A percentile compares a stretch with the other conserved stretches of the same genome.
phyloP scores from a whole-genome alignment of 2,888 invertebrate genomes.

The Hirtodrosophila duncani region DNA sequence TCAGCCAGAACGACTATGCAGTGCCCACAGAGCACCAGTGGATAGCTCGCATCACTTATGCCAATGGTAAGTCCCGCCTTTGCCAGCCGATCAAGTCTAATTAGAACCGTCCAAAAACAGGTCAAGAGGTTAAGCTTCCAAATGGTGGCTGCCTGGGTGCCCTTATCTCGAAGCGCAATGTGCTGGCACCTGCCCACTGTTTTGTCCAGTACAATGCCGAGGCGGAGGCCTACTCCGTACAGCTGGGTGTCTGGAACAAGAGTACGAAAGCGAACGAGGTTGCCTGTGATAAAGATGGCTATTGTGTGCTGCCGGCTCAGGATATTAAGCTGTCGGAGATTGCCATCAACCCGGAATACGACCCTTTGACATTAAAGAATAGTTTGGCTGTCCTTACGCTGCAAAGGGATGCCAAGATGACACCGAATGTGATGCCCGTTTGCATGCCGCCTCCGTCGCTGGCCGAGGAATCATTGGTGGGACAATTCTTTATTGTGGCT shows the following conservation, averaged over 20 bases:
- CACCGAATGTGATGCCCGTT: slow-evolving; percentile 47
- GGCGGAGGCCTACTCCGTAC: slow-evolving; percentile 47
- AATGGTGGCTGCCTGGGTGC: slow-evolving; percentile 41
- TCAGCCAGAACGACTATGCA: slow-evolving; percentile 21
- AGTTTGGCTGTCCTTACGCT: slow-evolving; percentile 45
- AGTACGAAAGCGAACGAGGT: slow-evolving; percentile 19
- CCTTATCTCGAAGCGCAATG: slow-evolving; percentile 46
- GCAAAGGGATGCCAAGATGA: slow-evolving; percentile 30
- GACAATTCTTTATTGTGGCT: slow-evolving; percentile 29
- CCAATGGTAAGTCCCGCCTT: slow-evolving; percentile 28
- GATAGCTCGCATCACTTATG: slow-evolving; percentile 44
- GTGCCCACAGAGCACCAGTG: slow-evolving; percentile 55
- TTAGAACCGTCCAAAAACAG: slow-evolving; percentile 8
- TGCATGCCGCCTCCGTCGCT: slow-evolving; percentile 48
- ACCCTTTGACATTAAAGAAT: slow-evolving; percentile 43
- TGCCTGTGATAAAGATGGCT: slow-evolving; percentile 38
- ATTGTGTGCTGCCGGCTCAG: slow-evolving; percentile 47
- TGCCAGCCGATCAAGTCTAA: not conserved
- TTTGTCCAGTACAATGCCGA: slow-evolving; percentile 44
- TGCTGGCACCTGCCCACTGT: slow-evolving; percentile 54
- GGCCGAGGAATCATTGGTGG: slow-evolving; percentile 34
- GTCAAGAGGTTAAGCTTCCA: slow-evolving; percentile 32
- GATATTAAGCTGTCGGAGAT: slow-evolving; percentile 43
- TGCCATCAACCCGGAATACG: slow-evolving; percentile 52
- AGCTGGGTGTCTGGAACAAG: slow-evolving; percentile 53